These are phyloP conservation scores for Maniola hyperantus DNA, from an alignment of 2,888 invertebrate genomes.

Conservation along the genomic window DNA sequence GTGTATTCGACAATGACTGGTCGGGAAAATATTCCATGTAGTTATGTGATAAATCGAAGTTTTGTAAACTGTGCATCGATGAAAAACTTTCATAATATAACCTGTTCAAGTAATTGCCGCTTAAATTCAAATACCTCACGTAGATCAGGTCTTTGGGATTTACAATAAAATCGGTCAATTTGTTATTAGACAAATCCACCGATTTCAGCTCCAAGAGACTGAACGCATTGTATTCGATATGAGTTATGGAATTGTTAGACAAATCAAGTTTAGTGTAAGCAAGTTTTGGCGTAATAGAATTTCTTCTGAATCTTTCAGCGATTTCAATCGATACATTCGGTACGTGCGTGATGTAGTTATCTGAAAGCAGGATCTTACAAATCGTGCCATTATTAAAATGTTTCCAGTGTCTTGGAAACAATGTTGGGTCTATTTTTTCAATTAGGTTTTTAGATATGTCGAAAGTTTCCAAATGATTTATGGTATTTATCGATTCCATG, in stretches of 20 bases:
- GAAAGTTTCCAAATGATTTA: slow-evolving; percentile 68
- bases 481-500: slow-evolving; percentile 60
- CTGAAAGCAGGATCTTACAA: slow-evolving; percentile 66
- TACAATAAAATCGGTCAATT: slow-evolving; percentile 56
- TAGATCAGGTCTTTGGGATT: slow-evolving; percentile 56
- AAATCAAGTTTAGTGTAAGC: slow-evolving; percentile 64
- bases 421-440: slow-evolving; percentile 53
- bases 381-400: slow-evolving; percentile 58
- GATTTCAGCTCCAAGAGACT: slow-evolving; percentile 55
- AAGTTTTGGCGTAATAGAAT: slow-evolving; percentile 28
- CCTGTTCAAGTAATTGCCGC: slow-evolving; percentile 56
- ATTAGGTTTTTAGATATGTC: slow-evolving; percentile 67
- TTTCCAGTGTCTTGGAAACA: slow-evolving; percentile 67
- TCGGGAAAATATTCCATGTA: slow-evolving; percentile 58
- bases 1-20: slow-evolving; percentile 54
- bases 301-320: slow-evolving; percentile 48
- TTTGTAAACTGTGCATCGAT: slow-evolving; percentile 62
- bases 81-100: slow-evolving; percentile 62
- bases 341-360: slow-evolving; percentile 57
- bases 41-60: slow-evolving; percentile 70
- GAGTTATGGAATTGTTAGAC: slow-evolving; percentile 61
- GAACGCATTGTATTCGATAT: slow-evolving; percentile 66
- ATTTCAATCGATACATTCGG: slow-evolving; percentile 59
- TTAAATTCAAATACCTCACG: slow-evolving; percentile 64
- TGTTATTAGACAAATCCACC: slow-evolving; percentile 65